Base-by-base conservation (phyloP, 1,140 invertebrate species). In the Drosophila eugracilis region DNA sequence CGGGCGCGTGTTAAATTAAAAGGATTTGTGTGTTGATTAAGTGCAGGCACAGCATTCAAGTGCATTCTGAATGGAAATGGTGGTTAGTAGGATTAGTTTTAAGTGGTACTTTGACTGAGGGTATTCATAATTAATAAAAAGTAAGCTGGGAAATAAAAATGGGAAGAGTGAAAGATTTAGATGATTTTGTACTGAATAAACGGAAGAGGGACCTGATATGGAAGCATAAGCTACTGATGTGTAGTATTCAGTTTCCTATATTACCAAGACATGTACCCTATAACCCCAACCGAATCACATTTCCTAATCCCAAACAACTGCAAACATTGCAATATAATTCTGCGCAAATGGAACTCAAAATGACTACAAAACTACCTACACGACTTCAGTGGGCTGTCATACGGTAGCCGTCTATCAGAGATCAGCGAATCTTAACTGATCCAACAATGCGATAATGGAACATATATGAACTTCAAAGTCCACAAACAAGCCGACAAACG, bases 1-100 rank as follows among this genome's bases (percentile, higher is more conserved):
- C 60, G 70, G 21, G 30, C 72, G 62, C 75, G 71, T 75, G 81
- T 81, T 81, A 74, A 85, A 85, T 85, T 85, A 85, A 85, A 85
- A 81, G 81, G 81, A 85, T 85, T 85, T 85, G 81, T 77, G 81
- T 85, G 81, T 86, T 85, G 81, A 85, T 85, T 85, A 80, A 85
- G 80, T 76, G 72, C 48, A 47, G 4, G 66, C 42, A 63, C 70
- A 50, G 57, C 19, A 67, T 78, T 34, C 28, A 42, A 62, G 57
- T 60, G 54, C 28, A 58, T 48, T 28, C 12, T n/a, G 28, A 12
- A 52, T 32, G 5, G 10, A 12, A 59, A 22, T 14, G 45, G 19
- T 22, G 26, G 21, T 47, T 22, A 32, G 30, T 4, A 24, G 55
- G 37, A 36, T 30, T 30, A 24, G 28, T 41, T 42, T 30, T 21